Conservation (phyloP, 1,140 invertebrate species). For the Akabosia matsudoensis region DNA sequence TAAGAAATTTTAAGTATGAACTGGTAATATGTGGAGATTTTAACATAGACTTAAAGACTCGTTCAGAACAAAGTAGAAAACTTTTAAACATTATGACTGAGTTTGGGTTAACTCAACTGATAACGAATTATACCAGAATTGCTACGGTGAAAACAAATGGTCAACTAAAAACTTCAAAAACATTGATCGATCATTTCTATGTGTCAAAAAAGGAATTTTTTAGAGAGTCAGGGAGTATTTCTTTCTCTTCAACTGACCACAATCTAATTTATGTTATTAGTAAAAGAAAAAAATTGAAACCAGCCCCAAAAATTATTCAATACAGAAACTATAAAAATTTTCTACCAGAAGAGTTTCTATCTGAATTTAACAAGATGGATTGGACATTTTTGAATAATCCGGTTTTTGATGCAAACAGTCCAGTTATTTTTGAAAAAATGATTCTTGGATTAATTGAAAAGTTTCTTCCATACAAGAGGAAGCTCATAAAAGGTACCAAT, state of each 20-base stretch:
- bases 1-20: neutral
- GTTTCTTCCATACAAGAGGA: neutral
- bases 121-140: neutral
- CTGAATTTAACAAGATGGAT: neutral
- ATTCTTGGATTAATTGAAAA: neutral
- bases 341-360: neutral
- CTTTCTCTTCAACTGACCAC: neutral
- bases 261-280: neutral
- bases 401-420: neutral
- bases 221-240: neutral
- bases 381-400: neutral
- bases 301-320: neutral
- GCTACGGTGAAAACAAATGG: neutral
- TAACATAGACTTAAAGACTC: neutral
- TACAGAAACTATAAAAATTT: neutral
- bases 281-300: neutral
- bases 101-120: neutral
- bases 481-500: neutral
- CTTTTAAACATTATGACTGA: neutral
- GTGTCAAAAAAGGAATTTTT: neutral
- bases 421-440: neutral
- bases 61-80: neutral
- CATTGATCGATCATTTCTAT: slow-evolving; percentile 6
- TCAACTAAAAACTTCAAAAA: neutral
- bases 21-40: neutral